Evolutionary conservation across 2,113 vertebrate species (phyloP), one percentile per base, ranked within the genome.

Genomic region (Collichthys lucidus): DNA sequence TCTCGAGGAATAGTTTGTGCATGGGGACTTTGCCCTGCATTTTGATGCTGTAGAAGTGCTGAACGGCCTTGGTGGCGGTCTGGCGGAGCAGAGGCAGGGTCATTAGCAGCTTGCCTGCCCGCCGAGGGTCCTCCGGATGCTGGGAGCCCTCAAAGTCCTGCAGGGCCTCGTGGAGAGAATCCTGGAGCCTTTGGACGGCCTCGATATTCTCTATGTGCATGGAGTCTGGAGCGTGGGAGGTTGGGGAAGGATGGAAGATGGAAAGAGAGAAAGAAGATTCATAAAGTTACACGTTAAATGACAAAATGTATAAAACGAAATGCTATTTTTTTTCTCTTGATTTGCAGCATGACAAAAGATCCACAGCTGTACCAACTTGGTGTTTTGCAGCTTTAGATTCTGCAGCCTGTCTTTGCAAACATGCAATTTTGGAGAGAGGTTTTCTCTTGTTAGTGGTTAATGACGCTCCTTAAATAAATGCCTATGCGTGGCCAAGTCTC

Each of bases 1-100:
- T 98, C 96, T 98, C 97, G 77, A 98, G 95, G 95, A 98, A 98
- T 90, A 98, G 97, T 97, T 97, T 98, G 95, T 98, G 97, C 97
- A 98, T 98, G 93, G 97, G 96, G 84, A 98, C 97, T 89, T 97
- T 97, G 91, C 97, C 97, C 94, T 98, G 96, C 93, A 97, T 95
- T 93, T 98, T 97, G 93, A 98, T 93, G 92, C 95, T 96, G 94
- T 97, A 96, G 95, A 98, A 98, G 90, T 98, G 97, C 91, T 98
- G 97, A 68, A 98, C 96, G 0, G 96, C 96, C 92, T 96, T 97
- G 90, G 96, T 96, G 0, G 97, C 96, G 0, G 97, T 98, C 95
- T 98, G 97, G 77, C 97, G 95, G 90, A 98, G 96, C 83, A 98
- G 95, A 40, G 97, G 97, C 88, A 97, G 95, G 74, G 97, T 98